These are phyloP conservation scores for Otus sunia DNA, from an alignment of 2,113 vertebrate species.

Conservation along the genomic window DNA sequence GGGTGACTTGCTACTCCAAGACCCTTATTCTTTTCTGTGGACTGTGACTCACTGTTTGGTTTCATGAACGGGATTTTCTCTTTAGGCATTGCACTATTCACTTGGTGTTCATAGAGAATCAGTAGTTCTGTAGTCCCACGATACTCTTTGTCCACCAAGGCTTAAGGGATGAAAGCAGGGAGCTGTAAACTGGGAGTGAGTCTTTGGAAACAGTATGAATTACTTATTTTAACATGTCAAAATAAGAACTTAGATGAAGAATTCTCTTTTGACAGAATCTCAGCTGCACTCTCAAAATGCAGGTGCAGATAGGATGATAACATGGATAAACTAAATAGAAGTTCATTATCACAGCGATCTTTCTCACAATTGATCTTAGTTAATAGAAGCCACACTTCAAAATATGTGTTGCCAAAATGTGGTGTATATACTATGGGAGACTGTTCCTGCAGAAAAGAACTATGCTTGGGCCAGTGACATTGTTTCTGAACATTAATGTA, in stretches of 20 bases:
- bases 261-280: neutral
- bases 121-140: neutral
- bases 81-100: neutral
- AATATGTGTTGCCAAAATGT: neutral
- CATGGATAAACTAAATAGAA: neutral
- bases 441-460: neutral
- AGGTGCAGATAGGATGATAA: neutral
- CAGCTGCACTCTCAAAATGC: neutral
- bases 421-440: neutral
- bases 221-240: neutral
- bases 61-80: neutral
- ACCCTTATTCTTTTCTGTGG: neutral
- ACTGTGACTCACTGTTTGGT: neutral
- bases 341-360: neutral
- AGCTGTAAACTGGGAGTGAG: neutral
- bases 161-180: neutral
- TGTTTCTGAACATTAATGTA: neutral
- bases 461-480: neutral
- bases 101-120: neutral
- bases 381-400: neutral
- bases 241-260: neutral
- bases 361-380: neutral
- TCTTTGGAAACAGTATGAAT: neutral
- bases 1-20: rapidly evolving
- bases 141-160: neutral